phyloP scores from a whole-genome alignment of 2,797 vertebrate species.

The Uromys caudimaculatus region DNA sequence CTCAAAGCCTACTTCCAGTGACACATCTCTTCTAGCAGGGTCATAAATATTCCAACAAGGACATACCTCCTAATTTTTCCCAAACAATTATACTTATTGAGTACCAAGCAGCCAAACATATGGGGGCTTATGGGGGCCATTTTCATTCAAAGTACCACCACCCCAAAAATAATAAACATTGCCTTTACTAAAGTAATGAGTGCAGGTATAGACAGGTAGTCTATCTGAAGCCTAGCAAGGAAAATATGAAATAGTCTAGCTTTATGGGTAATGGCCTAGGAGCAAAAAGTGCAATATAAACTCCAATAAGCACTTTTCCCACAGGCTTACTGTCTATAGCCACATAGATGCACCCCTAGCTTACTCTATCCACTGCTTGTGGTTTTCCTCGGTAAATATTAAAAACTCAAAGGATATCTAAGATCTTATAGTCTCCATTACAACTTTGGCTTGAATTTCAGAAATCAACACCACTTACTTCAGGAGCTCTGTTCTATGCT shows the following conservation, averaged over 20 bases:
- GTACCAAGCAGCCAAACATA: neutral
- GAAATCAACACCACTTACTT: neutral
- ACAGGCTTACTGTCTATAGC: neutral
- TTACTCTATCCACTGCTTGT: neutral
- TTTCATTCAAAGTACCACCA: neutral
- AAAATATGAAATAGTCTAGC: neutral
- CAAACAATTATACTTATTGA: neutral
- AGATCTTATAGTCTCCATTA: neutral
- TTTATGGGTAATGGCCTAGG: neutral
- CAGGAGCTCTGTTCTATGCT: neutral
- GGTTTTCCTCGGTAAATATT: neutral
- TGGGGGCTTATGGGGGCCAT: too few species aligned
- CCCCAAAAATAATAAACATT: neutral
- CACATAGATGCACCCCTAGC: neutral
- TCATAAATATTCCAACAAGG: neutral
- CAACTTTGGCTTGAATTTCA: neutral
- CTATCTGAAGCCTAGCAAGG: neutral
- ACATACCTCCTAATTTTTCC: neutral
- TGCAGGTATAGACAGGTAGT: neutral
- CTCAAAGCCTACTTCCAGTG: neutral
- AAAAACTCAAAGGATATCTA: too few species aligned
- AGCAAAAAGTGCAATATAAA: too few species aligned
- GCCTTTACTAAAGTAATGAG: neutral
- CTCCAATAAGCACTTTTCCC: too few species aligned
- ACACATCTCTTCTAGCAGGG: neutral